phyloP scores from a whole-genome alignment of 64 coral and sea anemone genomes.

The Montipora efflorescens region DNA sequence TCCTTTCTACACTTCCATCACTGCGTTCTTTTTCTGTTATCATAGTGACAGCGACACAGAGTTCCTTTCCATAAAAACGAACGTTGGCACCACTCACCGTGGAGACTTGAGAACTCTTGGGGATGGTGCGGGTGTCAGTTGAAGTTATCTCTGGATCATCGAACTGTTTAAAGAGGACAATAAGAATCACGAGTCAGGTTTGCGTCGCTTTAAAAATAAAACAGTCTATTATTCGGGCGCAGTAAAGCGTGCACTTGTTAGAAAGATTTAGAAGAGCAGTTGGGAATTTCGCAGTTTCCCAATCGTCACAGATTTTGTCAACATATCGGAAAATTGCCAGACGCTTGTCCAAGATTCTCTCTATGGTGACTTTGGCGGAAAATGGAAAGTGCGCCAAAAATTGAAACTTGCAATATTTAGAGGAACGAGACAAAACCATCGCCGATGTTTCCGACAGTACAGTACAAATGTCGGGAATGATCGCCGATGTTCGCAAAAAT shows the following conservation, averaged over 20 bases:
- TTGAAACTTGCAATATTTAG: too few relatives aligned
- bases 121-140: not conserved
- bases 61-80: slow-evolving; percentile 60
- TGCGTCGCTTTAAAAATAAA: not conserved
- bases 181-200: not conserved
- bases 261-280: not conserved
- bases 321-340: too few relatives aligned
- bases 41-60: slow-evolving; percentile 55
- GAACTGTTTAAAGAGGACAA: slow-evolving; percentile 17
- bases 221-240: not conserved
- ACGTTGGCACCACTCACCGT: not conserved
- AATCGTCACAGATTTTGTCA: too few relatives aligned
- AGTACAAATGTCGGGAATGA: too few relatives aligned
- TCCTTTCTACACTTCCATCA: slow-evolving; percentile 6
- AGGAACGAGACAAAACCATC: too few relatives aligned
- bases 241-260: not conserved
- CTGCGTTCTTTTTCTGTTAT: slow-evolving; percentile 24
- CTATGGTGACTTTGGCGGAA: too few relatives aligned
- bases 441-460: too few relatives aligned
- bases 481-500: too few relatives aligned
- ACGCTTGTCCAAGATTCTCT: too few relatives aligned
- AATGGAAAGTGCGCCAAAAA: too few relatives aligned
- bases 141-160: slow-evolving; percentile 54
- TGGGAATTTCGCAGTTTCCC: too few relatives aligned
- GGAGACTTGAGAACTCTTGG: slow-evolving; percentile 13